A percentile compares a stretch with the other conserved stretches of the same genome.
These are phyloP conservation scores for Drosophila trapezifrons DNA, from an alignment of 1,140 invertebrate species.

Conservation along the genomic window DNA sequence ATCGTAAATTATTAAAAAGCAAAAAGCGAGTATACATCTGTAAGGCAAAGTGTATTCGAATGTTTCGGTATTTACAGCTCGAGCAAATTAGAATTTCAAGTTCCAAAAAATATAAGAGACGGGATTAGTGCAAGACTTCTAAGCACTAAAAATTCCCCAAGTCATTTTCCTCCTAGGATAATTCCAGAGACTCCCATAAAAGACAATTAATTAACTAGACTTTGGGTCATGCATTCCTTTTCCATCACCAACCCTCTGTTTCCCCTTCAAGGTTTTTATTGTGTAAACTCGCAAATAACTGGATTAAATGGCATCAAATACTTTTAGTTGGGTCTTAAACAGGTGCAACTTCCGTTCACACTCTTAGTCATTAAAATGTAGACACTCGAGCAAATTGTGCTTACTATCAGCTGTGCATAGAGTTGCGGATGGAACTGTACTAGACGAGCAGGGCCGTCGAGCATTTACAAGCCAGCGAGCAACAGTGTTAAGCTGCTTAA, in stretches of 20 bases:
- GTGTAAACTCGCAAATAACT: slow-evolving; percentile 81
- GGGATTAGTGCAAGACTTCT: slow-evolving; percentile 17
- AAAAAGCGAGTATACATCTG: slow-evolving; percentile 57
- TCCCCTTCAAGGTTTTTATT: slow-evolving; percentile 63
- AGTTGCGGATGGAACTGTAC: slow-evolving; percentile 45
- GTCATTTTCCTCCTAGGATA: slow-evolving; percentile 39
- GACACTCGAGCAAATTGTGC: slow-evolving; percentile 18
- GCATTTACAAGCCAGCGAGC: slow-evolving; percentile 78
- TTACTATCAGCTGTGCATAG: slow-evolving; percentile 29
- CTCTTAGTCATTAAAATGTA: slow-evolving; percentile 17
- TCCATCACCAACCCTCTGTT: slow-evolving; percentile 19
- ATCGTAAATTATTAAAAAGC: slow-evolving; percentile 70
- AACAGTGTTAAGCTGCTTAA: slow-evolving; percentile 84
- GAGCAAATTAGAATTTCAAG: slow-evolving; percentile 20
- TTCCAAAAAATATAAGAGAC: slow-evolving; percentile 31
- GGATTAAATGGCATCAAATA: slow-evolving; percentile 80
- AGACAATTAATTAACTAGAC: slow-evolving; percentile 79
- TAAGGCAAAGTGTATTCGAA: slow-evolving; percentile 51
- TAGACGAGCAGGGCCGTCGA: slow-evolving; percentile 36
- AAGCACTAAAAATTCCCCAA: slow-evolving; percentile 46
- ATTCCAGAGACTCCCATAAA: slow-evolving; percentile 31
- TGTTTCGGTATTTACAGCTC: slow-evolving; percentile 34
- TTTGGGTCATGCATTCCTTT: slow-evolving; percentile 62
- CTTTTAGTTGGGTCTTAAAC: slow-evolving; percentile 75
- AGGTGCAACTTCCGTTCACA: slow-evolving; percentile 63